Conservation (phyloP, 1,140 invertebrate species). For the Atta colombica region DNA sequence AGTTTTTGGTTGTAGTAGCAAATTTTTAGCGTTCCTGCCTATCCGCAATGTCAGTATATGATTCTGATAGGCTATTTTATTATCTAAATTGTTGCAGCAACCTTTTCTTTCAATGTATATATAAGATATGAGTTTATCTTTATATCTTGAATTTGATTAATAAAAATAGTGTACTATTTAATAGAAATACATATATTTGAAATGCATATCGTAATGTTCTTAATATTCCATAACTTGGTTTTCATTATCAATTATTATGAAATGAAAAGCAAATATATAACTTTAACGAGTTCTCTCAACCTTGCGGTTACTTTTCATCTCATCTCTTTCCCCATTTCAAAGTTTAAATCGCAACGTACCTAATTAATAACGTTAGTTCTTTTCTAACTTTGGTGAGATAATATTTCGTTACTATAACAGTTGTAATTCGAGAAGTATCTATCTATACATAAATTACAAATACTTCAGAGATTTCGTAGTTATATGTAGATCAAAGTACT, state of each 20-base stretch:
- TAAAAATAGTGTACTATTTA: neutral
- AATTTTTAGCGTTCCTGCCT: too few species aligned
- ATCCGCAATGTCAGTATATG: too few species aligned
- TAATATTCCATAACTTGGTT: slow-evolving; percentile 2
- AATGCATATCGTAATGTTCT: slow-evolving; percentile 4
- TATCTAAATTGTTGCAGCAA: too few species aligned
- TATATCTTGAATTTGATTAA: neutral
- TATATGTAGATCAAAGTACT: slow-evolving; percentile 1
- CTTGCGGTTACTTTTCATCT: slow-evolving; percentile 42
- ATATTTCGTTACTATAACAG: neutral
- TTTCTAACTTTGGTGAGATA: slow-evolving; percentile 1
- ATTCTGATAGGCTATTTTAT: too few species aligned
- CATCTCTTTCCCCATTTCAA: slow-evolving; percentile 10
- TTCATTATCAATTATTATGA: slow-evolving; percentile 36
- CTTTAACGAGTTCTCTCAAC: slow-evolving; percentile 26
- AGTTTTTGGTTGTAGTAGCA: too few species aligned
- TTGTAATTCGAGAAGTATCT: slow-evolving; percentile 3
- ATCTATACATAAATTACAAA: neutral
- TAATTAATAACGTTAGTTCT: slow-evolving; percentile 30
- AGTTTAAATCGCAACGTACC: slow-evolving; percentile 16
- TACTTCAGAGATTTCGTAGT: neutral
- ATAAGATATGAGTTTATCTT: neutral
- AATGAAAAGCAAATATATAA: slow-evolving; percentile 28
- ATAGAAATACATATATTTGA: neutral
- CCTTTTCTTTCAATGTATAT: too few species aligned